These are phyloP conservation scores for Oreochromis aureus DNA, from an alignment of 2,113 vertebrate genomes.

Conservation along the genomic window DNA sequence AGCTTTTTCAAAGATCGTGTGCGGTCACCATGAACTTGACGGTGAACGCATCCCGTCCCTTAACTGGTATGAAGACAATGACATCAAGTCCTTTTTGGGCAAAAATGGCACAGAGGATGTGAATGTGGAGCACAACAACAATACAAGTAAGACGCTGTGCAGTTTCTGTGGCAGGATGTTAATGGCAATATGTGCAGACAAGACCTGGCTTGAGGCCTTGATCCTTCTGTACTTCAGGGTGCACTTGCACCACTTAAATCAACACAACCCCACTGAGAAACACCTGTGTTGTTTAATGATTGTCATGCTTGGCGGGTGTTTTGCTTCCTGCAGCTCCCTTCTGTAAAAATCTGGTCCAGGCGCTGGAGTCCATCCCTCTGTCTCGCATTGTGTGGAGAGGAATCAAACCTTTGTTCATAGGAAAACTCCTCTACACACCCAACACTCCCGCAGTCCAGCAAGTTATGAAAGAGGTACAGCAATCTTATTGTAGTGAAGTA, in stretches of 20 bases:
- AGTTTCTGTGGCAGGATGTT: neutral
- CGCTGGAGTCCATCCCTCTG: slow-evolving; percentile 74
- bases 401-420: slow-evolving; percentile 80
- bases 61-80: slow-evolving; percentile 84
- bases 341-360: slow-evolving; percentile 72
- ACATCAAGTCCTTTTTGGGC: slow-evolving; percentile 75
- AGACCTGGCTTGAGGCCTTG: neutral
- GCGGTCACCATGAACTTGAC: slow-evolving; percentile 70
- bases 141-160: slow-evolving; percentile 68
- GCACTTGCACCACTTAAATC: neutral
- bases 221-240: neutral
- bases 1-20: slow-evolving; percentile 73
- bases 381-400: slow-evolving; percentile 79
- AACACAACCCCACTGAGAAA: neutral
- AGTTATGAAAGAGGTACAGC: slow-evolving; percentile 82
- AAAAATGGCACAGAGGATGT: slow-evolving; percentile 56
- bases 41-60: slow-evolving; percentile 77
- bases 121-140: slow-evolving; percentile 10
- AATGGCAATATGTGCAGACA: neutral
- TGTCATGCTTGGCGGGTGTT: neutral
- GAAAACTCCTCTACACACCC: slow-evolving; percentile 84
- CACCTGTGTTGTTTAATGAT: neutral
- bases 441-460: slow-evolving; percentile 67
- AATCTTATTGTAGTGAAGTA: too few species aligned
- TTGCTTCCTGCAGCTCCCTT: slow-evolving; percentile 70